A percentile compares a stretch with the other conserved stretches of the same genome.
Evolutionary conservation across 2,888 invertebrate genomes (phyloP).

Genomic region (Itoplectis maculator): DNA sequence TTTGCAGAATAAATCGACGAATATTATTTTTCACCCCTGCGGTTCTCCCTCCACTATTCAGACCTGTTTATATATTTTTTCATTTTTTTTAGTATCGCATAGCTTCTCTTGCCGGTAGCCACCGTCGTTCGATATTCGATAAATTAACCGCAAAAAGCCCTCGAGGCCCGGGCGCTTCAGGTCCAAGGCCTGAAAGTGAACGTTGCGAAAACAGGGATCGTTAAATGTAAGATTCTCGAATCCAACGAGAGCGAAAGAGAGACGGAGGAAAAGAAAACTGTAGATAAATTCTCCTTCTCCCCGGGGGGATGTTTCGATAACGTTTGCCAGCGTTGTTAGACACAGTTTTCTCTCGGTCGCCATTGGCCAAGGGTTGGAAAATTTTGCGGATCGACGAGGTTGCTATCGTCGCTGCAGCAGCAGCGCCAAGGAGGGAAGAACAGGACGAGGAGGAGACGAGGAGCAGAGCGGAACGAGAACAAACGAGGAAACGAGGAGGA

Average conservation of each 20-base stretch:
- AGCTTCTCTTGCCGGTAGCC: neutral
- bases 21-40: slow-evolving; percentile 34
- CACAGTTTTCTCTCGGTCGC: slow-evolving; percentile 7
- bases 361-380: neutral
- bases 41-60: too few species aligned
- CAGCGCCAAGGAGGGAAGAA: slow-evolving; percentile 48
- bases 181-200: slow-evolving; percentile 32
- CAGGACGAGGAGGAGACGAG: neutral
- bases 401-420: too few species aligned
- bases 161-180: slow-evolving; percentile 14
- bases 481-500: slow-evolving; percentile 49
- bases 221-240: slow-evolving; percentile 69
- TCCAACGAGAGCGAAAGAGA: slow-evolving; percentile 59
- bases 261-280: slow-evolving; percentile 19
- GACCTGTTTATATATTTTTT: neutral
- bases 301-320: slow-evolving; percentile 16
- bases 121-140: slow-evolving; percentile 40
- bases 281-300: slow-evolving; percentile 65
- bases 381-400: slow-evolving; percentile 28
- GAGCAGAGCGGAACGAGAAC: slow-evolving; percentile 30
- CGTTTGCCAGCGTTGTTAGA: slow-evolving; percentile 15
- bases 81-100: slow-evolving; percentile 1
- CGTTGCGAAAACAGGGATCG: slow-evolving; percentile 63
- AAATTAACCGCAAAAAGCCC: slow-evolving; percentile 53
- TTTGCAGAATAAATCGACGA: slow-evolving; percentile 40